Conservation (phyloP, 1,140 invertebrate species). For the Drosophila parvula region DNA sequence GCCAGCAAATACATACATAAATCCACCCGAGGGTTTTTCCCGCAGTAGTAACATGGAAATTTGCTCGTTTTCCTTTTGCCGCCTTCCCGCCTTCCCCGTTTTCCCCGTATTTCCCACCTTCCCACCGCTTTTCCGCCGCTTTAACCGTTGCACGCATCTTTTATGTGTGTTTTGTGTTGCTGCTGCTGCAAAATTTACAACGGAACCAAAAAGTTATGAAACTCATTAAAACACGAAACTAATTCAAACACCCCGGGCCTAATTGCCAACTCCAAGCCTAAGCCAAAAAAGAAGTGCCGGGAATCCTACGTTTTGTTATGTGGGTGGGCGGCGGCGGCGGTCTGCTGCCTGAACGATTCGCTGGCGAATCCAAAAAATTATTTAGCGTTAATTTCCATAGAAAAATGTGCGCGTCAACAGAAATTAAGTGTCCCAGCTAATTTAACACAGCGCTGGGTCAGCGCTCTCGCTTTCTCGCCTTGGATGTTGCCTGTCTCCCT, state of each 20-base stretch:
- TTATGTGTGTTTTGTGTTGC: constrained; percentile 52
- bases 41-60: constrained; percentile 41
- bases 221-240: constrained; percentile 82
- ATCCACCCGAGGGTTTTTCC: constrained; percentile 26
- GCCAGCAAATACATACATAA: constrained; percentile 67
- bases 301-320: neutral
- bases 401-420: constrained; percentile 82
- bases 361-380: constrained; percentile 76
- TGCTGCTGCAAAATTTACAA: constrained; percentile 74
- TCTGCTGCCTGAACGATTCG: constrained; percentile 47
- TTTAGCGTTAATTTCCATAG: constrained; percentile 82
- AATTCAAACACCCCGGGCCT: constrained; percentile 81
- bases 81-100: neutral
- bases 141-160: constrained; percentile 50
- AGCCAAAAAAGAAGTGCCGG: constrained; percentile 36
- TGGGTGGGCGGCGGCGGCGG: constrained; percentile 5
- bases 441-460: constrained; percentile 72
- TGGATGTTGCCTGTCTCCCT: neutral
- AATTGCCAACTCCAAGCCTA: constrained; percentile 74
- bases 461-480: constrained; percentile 31
- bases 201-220: constrained; percentile 82
- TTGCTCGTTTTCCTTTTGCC: constrained; percentile 34
- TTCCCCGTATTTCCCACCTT: too few relatives aligned
- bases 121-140: constrained; percentile 17
- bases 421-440: constrained; percentile 82